A percentile compares a stretch with the other conserved stretches of the same genome.
Conservation (phyloP, 2,797 vertebrate species). For the Micromesistius poutassou region DNA sequence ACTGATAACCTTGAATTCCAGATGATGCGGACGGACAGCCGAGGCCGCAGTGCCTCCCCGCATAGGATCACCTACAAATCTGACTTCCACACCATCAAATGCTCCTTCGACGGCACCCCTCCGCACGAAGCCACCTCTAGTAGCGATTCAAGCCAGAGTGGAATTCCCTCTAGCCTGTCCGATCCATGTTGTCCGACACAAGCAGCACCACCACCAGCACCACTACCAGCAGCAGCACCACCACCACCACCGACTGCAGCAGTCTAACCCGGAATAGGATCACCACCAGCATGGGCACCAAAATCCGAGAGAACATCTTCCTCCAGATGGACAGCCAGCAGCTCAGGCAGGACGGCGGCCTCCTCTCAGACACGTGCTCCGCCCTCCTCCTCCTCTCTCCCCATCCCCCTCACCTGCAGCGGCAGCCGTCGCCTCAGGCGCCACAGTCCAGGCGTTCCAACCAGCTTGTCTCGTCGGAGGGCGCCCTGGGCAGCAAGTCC, state of each 20-base stretch:
- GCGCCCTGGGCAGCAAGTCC: conserved; percentile 60
- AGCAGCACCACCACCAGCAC: conserved; percentile 51
- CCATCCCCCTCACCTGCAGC: conserved; percentile 23
- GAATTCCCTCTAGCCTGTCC: conserved; percentile 48
- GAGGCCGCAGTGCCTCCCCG: conserved; percentile 87
- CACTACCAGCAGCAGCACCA: conserved; percentile 33
- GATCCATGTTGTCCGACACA: conserved; percentile 55
- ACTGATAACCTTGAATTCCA: conserved; percentile 19
- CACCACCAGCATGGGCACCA: conserved; percentile 78
- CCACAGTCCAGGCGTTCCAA: conserved; percentile 40
- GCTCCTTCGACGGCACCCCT: conserved; percentile 79
- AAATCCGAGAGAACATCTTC: conserved; percentile 88
- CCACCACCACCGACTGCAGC: conserved; percentile 38
- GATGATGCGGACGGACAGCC: conserved; percentile 85
- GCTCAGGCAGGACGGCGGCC: conserved; percentile 51
- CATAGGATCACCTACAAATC: conserved; percentile 89
- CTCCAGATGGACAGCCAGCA: conserved; percentile 86
- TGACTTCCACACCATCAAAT: conserved; percentile 89
- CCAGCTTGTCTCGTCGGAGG: conserved; percentile 65
- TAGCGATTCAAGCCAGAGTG: conserved; percentile 20
- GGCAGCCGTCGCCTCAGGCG: conserved; percentile 44
- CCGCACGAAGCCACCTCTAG: conserved; percentile 34
- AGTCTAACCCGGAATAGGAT: conserved; percentile 64
- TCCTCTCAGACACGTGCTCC: conserved; percentile 26
- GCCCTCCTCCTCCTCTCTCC: conserved; percentile 26